Conservation (phyloP, 2,797 vertebrate genomes). For the Astyanax mexicanus region DNA sequence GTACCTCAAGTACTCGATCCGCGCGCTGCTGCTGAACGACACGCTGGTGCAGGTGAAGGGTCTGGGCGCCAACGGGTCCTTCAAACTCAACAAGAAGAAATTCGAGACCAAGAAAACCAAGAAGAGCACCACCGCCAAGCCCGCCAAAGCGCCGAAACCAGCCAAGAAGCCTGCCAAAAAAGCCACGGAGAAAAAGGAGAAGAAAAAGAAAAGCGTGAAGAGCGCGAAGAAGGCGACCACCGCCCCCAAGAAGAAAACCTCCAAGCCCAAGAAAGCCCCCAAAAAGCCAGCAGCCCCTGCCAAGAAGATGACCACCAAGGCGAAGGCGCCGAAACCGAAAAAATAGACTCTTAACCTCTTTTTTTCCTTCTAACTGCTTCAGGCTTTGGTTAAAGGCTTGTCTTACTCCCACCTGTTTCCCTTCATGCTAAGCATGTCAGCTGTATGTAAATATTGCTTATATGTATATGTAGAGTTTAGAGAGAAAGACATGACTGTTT, state of each 20-base stretch:
- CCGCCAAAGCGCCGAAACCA: conserved; percentile 51
- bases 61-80: conserved; percentile 86
- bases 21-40: conserved; percentile 86
- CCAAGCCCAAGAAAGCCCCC: conserved; percentile 55
- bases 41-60: conserved; percentile 87
- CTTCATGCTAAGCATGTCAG: not conserved
- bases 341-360: conserved; percentile 24
- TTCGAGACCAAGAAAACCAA: conserved; percentile 72
- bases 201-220: conserved; percentile 64
- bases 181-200: conserved; percentile 55
- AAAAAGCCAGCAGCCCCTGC: conserved; percentile 26
- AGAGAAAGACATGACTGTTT: not conserved
- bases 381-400: not conserved
- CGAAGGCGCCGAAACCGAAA: conserved; percentile 33
- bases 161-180: conserved; percentile 52
- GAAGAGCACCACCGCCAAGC: conserved; percentile 57
- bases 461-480: not conserved
- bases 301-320: conserved; percentile 70
- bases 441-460: conserved; percentile 16
- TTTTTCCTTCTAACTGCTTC: not conserved
- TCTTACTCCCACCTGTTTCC: not conserved
- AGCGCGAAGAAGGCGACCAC: conserved; percentile 43
- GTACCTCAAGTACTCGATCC: conserved; percentile 86
- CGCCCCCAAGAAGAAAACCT: conserved; percentile 46
- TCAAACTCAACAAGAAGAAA: conserved; percentile 86